Conservation (phyloP, 2,797 vertebrate genomes). For the Nothura maculosa region DNA sequence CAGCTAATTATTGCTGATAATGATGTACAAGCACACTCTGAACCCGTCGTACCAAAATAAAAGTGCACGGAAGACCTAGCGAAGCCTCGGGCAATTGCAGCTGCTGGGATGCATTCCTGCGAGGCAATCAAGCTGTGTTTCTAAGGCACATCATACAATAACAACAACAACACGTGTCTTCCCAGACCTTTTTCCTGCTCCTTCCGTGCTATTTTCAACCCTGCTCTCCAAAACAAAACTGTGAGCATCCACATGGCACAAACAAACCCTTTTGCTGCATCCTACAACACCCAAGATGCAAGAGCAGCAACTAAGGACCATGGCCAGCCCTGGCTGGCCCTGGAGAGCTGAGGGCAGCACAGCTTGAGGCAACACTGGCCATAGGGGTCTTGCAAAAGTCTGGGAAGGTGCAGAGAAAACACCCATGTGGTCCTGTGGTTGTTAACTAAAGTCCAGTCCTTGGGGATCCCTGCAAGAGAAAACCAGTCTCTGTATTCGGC, state of each 20-base stretch:
- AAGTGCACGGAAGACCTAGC: background rate
- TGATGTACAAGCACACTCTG: conserved; percentile 48
- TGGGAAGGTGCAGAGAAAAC: background rate
- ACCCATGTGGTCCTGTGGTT: background rate
- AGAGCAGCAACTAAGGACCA: no score
- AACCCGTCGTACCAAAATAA: conserved; percentile 51
- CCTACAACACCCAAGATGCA: no score
- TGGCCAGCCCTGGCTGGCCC: background rate
- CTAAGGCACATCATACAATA: background rate
- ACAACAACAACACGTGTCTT: background rate
- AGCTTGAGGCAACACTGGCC: background rate
- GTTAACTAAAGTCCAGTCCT: background rate
- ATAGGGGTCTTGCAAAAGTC: no score
- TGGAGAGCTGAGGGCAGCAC: background rate
- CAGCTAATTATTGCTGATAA: conserved; percentile 73
- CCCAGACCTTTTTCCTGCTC: background rate
- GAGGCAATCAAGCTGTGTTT: background rate
- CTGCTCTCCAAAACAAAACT: background rate
- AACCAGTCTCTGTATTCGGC: background rate
- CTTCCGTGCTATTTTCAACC: background rate
- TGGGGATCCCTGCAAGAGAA: background rate
- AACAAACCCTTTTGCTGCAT: background rate
- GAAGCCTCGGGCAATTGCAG: background rate
- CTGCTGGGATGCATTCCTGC: background rate
- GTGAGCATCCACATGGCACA: background rate